phyloP scores from a whole-genome alignment of 2,113 vertebrate genomes.

The Elachura formosa region DNA sequence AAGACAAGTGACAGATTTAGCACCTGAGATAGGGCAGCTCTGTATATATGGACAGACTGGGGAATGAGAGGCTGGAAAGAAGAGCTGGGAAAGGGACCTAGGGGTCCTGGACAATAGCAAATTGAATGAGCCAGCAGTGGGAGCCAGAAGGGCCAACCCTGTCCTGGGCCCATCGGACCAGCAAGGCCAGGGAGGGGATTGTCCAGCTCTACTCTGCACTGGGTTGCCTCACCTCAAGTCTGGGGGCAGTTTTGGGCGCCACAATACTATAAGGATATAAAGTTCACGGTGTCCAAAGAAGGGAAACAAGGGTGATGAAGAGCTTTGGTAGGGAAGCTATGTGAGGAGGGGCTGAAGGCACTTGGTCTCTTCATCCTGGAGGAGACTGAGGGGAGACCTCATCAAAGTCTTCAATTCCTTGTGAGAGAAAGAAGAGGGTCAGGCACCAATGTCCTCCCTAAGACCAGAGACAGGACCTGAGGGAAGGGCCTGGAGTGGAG shows the following conservation, averaged over 20 bases:
- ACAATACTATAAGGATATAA: neutral
- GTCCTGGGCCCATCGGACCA: neutral
- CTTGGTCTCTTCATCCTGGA: neutral
- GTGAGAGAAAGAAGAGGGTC: neutral
- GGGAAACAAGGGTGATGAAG: rapidly evolving
- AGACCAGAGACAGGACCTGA: neutral
- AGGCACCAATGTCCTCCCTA: neutral
- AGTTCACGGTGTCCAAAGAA: neutral
- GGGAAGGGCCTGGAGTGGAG: rapidly evolving
- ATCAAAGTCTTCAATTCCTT: neutral
- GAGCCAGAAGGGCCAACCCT: neutral
- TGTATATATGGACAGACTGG: too few species aligned
- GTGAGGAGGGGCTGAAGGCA: rapidly evolving
- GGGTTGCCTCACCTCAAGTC: rapidly evolving
- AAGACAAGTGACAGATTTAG: neutral
- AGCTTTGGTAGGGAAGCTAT: neutral
- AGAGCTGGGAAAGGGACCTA: neutral
- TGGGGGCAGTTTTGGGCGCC: neutral
- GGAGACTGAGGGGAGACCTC: neutral
- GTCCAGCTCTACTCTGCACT: rapidly evolving
- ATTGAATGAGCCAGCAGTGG: too few species aligned
- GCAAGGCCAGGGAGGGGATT: rapidly evolving
- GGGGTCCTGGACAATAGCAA: rapidly evolving
- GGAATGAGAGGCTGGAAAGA: neutral
- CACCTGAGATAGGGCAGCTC: neutral